Evolutionary conservation across 1,140 invertebrate species (phyloP).

Genomic region (Drosophila chauvacae): DNA sequence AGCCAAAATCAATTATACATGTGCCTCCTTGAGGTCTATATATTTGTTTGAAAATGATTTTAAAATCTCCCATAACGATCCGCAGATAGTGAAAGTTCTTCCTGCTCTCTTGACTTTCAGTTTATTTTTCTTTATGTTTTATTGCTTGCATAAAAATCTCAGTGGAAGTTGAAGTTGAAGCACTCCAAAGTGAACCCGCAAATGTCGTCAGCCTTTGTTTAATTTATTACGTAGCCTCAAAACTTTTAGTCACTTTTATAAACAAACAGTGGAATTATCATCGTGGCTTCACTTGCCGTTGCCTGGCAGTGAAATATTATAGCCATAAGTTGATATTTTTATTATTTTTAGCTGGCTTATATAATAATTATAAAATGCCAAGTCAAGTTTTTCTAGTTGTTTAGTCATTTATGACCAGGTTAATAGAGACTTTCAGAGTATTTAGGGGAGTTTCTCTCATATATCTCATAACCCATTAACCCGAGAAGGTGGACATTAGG

Average conservation of each 20-base stretch:
- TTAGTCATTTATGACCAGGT: slow-evolving; percentile 14
- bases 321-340: slow-evolving; percentile 32
- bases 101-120: slow-evolving; percentile 10
- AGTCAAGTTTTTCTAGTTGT: background rate
- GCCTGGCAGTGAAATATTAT: slow-evolving; percentile 45
- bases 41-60: slow-evolving; percentile 1
- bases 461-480: background rate
- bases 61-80: slow-evolving; percentile 22
- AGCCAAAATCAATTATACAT: slow-evolving; percentile 16
- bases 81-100: slow-evolving; percentile 48
- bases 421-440: slow-evolving; percentile 22
- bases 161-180: slow-evolving; percentile 6
- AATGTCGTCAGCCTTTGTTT: slow-evolving; percentile 61
- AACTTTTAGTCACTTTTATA: slow-evolving; percentile 30
- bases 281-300: slow-evolving; percentile 11
- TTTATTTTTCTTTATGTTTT: slow-evolving; percentile 12
- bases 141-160: slow-evolving; percentile 35
- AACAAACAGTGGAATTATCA: slow-evolving; percentile 45
- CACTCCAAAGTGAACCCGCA: slow-evolving; percentile 30
- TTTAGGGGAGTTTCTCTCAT: background rate
- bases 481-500: slow-evolving; percentile 3
- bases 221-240: slow-evolving; percentile 57
- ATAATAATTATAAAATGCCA: slow-evolving; percentile 35
- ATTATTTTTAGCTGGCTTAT: slow-evolving; percentile 33
- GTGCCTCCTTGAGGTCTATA: slow-evolving; percentile 19